phyloP scores from a whole-genome alignment of 2,888 invertebrate species.

The Villa cingulata region DNA sequence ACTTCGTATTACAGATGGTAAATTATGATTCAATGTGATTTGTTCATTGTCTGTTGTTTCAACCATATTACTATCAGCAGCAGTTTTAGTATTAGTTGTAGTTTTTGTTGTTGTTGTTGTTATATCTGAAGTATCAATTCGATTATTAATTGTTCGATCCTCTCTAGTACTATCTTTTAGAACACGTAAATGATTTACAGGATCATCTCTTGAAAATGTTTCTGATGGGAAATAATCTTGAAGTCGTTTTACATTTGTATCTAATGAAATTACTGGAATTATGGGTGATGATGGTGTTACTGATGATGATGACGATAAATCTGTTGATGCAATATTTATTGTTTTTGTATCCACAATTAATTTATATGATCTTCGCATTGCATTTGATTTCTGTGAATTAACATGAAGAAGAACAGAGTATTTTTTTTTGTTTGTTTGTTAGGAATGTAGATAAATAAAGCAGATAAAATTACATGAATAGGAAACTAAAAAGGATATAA shows the following conservation, averaged over 20 bases:
- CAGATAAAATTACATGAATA: too few relatives aligned
- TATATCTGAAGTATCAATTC: background rate
- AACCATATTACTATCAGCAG: background rate
- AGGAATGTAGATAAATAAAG: too few relatives aligned
- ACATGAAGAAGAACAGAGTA: conserved; percentile 4
- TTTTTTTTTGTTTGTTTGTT: too few relatives aligned
- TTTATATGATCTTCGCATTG: conserved; percentile 26
- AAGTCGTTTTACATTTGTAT: conserved; percentile 18
- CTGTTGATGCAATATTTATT: conserved; percentile 15
- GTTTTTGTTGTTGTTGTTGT: conserved; percentile 1
- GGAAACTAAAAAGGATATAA: too few relatives aligned
- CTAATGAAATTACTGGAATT: conserved; percentile 21
- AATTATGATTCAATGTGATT: conserved; percentile 5
- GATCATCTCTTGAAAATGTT: conserved; percentile 17
- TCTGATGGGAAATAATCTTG: conserved; percentile 18
- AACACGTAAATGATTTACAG: conserved; percentile 22
- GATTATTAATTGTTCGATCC: conserved; percentile 4
- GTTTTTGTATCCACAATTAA: conserved; percentile 25
- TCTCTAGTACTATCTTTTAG: conserved; percentile 22
- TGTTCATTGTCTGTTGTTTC: background rate
- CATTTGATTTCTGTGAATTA: conserved; percentile 23
- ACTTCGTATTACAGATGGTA: conserved; percentile 18
- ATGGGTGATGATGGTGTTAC: conserved; percentile 17
- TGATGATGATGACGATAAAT: conserved; percentile 16
- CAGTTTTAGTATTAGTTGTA: background rate